Base-by-base conservation (phyloP, 2,113 vertebrate genomes). In the Microcebus jonahi region DNA sequence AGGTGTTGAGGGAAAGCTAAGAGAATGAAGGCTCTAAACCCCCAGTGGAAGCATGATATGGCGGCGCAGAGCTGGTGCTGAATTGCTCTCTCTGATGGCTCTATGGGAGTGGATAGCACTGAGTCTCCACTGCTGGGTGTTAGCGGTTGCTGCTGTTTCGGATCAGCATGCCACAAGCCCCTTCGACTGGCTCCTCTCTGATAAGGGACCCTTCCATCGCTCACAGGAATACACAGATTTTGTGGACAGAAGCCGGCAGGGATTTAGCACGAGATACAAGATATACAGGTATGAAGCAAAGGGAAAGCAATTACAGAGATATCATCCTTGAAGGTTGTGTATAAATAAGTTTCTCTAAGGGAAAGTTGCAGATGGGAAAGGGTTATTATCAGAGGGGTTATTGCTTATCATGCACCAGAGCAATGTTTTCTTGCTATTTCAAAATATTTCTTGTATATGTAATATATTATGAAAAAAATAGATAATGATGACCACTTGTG, bases 241-340 rank as follows among this genome's bases (percentile, higher is more conserved):
- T 98, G 99, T 99, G 99, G 99, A 99, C 98, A 99, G 99, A 98
- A 99, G 99, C 98, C 99, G 99, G 14, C 99, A 99, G 98, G 99
- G 99, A 98, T 99, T 99, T 99, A 99, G 99, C 98, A 99, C 99
- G 76, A 99, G 99, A 99, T 99, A 99, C 99, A 99, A 99, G 99
- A 99, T 99, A 97, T 99, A 99, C 99, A 99, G 99, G 99, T 99
- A 98, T 98, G 99, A 96, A 98, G 97, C 91, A 88, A 98, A 98
- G 95, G 97, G 96, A 97, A 98, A 98, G 97, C 86, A 70, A 96
- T 96, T 75, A 0, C 76, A 96, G 93, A 97, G 63, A 6, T 97
- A 25, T 53, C 42, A 1, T 97, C 67, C 94, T 83, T 80, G 95
- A 94, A 96, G 34, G 48, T 1, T 91, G 71, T 97, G 34, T 96